A percentile compares a stretch with the other conserved stretches of the same genome.
Conservation (phyloP, 2,113 vertebrate genomes). For the Capreolus pygargus region DNA sequence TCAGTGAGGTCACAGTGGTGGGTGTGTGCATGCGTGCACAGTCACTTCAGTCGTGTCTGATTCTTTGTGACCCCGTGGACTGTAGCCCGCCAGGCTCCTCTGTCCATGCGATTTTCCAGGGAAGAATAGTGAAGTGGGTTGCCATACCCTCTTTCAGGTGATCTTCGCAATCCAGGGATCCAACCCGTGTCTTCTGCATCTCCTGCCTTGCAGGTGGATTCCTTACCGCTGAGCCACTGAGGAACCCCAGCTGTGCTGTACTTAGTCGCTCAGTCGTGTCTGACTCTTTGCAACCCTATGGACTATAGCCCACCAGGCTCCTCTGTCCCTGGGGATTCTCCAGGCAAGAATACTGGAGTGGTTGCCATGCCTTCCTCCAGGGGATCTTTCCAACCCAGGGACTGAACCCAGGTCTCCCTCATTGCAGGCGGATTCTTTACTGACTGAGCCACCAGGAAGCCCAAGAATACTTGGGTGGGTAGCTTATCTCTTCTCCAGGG, state of each 20-base stretch:
- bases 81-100: fast-evolving
- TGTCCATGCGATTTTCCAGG: background rate
- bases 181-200: background rate
- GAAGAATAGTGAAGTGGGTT: background rate
- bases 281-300: background rate
- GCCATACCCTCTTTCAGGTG: background rate
- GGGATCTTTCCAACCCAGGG: background rate
- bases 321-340: background rate
- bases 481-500: background rate
- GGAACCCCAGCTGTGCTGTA: background rate
- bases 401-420: background rate
- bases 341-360: background rate
- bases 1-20: background rate
- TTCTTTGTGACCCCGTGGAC: background rate
- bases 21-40: fast-evolving
- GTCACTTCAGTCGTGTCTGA: background rate
- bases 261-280: background rate
- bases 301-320: background rate
- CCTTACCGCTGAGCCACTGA: background rate
- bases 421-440: background rate
- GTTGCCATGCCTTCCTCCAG: background rate
- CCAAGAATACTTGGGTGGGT: background rate
- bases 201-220: background rate
- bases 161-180: background rate
- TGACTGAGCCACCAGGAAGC: background rate